Base-by-base conservation (phyloP, 2,888 invertebrate species). In the Acleris literana region DNA sequence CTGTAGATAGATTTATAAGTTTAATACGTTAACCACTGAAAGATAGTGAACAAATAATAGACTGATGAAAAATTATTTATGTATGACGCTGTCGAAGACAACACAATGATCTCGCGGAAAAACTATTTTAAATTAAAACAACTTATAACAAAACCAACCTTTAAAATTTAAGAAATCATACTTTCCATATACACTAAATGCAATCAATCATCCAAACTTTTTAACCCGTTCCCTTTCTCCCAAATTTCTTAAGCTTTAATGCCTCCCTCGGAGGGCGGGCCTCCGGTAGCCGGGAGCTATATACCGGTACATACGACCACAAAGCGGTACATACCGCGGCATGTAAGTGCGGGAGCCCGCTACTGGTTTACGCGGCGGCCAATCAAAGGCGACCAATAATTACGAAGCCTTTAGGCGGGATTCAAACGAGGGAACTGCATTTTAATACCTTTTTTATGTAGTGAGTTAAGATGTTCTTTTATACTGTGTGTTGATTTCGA, bases 351-450 rank as follows among this genome's bases (percentile, higher is more conserved):
- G 81, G 76, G 74, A 73, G 76, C 68, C 75, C 71, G 92, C 93
- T 92, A 92, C 93, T 89, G 92, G 92, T 83, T 92, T 93, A 92
- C 92, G 89, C 91, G 77, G 76, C 78, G 77, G 74, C 93, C 93
- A 93, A 93, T 93, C 87, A 83, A 82, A 81, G 77, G 69, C 33
- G 44, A n/a, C 9, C 53, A 22, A 39, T 54, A 51, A 33, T 13
- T 60, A 62, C 33, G 22, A 44, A 29, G 9, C 13, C 62, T 70
- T 76, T 76, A 79, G 77, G 80, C 82, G 78, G 70, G 71, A 75
- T 58, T 43, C 60, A 39, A 39, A 39, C 13, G 13, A 11, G 39
- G 39, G 39, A 39, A 39, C 39, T 13, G 39, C 4, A 39, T 39
- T 39, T 39, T 39, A 33, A 11, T 33, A 33, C 33, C 33, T 39